Evolutionary conservation across 2,113 vertebrate genomes (phyloP), one percentile per base, ranked within the genome.

Genomic region (Otus sunia): DNA sequence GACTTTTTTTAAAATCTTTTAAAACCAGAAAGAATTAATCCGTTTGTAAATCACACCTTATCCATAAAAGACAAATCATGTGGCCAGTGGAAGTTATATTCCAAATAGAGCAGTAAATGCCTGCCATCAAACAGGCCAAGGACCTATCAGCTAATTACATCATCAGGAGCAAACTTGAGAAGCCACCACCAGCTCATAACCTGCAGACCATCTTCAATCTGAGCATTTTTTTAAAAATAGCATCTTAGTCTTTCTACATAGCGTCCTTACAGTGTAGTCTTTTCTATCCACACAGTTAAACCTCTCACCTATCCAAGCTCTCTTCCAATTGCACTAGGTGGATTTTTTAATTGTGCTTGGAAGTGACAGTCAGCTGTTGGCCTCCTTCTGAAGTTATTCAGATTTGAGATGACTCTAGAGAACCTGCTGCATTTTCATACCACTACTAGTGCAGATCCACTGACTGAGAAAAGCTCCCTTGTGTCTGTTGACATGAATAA

Each of bases 401-500:
- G 83, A 72, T 72, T 72, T 81, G 86, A 91, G 92, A 91, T 90
- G 83, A 74, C 72, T 60, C 47, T 81, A 36, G 83, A 86, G 86
- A 90, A 91, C 68, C 88, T 92, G 79, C 88, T 81, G 95, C 56
- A 29, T 92, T 92, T 94, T 91, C 80, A 72, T 92, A 68, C 68
- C 69, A 15, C 52, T 37, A 10, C 76, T 81, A 36, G 86, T 49
- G 53, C 68, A 41, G 68, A 74, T 72, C 83, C 83, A 78, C 73
- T 34, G 86, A 41, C 88, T 74, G 76, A 91, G 83, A 77, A 86
- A 84, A 94, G 94, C 90, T 96, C 77, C 50, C 85, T 56, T 92
- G 96, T 95, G 94, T 88, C 96, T 93, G 95, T 95, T 96, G 96
- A 96, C 96, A 96, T 93, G 92, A 95, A 92, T 97, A 96, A 96